Conservation (phyloP, 2,888 invertebrate species). For the Sarcophaga variegata region DNA sequence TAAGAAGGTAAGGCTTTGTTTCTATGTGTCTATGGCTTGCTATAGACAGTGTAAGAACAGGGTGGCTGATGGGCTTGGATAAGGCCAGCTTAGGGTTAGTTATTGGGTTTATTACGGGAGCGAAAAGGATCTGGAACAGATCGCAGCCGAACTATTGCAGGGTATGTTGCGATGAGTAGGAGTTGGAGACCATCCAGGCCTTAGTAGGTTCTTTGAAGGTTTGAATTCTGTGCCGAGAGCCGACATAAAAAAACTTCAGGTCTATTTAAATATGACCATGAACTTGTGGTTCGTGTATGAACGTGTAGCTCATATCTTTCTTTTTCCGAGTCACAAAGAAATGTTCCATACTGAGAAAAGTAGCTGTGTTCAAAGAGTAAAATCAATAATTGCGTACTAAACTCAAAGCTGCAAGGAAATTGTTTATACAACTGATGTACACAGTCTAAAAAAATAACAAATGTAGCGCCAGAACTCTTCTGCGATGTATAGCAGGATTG, state of each 20-base stretch:
- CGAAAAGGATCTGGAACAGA: no score
- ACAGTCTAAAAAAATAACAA: constrained; percentile 97
- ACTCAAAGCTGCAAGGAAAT: constrained; percentile 99
- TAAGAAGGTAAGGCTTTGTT: no score
- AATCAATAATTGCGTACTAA: constrained; percentile 92
- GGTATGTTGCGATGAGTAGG: no score
- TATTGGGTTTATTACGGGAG: no score
- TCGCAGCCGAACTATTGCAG: no score
- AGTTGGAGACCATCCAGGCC: no score
- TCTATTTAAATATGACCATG: constrained; percentile 96
- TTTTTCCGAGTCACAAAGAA: constrained; percentile 93
- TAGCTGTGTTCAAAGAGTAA: constrained; percentile 96
- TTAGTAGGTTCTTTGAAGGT: no score
- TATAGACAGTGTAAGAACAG: no score
- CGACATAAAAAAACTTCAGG: constrained; percentile 87
- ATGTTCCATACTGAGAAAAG: constrained; percentile 91
- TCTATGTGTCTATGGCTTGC: no score
- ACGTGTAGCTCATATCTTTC: constrained; percentile 90
- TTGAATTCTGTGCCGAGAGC: no score
- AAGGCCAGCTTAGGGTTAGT: no score
- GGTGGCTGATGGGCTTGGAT: no score
- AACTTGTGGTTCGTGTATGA: constrained; percentile 91
- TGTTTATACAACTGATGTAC: constrained; percentile 96
- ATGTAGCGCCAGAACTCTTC: constrained; percentile 86
- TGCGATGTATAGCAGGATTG: constrained; percentile 90